Conservation (phyloP, 2,797 vertebrate species). For the Apogon talboti region DNA sequence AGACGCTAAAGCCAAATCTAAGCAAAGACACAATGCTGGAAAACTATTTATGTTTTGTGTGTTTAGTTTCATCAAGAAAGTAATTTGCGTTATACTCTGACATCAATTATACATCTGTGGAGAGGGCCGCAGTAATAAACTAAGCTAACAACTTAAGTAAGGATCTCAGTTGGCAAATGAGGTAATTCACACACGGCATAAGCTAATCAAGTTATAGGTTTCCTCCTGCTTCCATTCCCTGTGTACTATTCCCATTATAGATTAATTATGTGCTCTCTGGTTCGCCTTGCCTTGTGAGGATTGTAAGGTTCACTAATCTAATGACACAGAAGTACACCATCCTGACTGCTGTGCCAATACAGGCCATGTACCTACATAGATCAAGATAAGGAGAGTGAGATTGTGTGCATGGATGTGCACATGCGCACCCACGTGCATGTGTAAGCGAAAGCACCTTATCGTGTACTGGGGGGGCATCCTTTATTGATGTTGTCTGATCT, state of each 20-base stretch:
- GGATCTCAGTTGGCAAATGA: not conserved
- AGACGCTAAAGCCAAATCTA: conserved; percentile 3
- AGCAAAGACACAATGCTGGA: no score
- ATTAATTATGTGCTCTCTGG: conserved; percentile 20
- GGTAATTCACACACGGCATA: not conserved
- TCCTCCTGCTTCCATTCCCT: not conserved
- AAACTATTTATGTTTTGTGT: not conserved
- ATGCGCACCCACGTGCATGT: not conserved
- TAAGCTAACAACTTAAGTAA: not conserved
- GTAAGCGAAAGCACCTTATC: not conserved
- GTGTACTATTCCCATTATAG: not conserved
- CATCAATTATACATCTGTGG: not conserved
- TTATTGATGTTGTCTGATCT: conserved; percentile 60
- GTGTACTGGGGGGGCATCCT: conserved; percentile 27
- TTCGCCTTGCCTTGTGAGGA: conserved; percentile 14
- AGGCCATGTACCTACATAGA: conserved; percentile 65
- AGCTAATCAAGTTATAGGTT: conserved; percentile 2
- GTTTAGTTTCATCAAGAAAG: not conserved
- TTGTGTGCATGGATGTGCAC: conserved; percentile 10
- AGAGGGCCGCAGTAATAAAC: not conserved
- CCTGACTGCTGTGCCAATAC: conserved; percentile 56
- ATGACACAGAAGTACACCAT: conserved; percentile 44
- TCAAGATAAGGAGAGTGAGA: conserved; percentile 64
- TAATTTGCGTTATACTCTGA: not conserved
- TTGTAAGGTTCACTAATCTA: conserved; percentile 53